A percentile compares a stretch with the other conserved stretches of the same genome.
Conservation (phyloP, 64 coral and sea anemone genomes). For the Porites australiensis region DNA sequence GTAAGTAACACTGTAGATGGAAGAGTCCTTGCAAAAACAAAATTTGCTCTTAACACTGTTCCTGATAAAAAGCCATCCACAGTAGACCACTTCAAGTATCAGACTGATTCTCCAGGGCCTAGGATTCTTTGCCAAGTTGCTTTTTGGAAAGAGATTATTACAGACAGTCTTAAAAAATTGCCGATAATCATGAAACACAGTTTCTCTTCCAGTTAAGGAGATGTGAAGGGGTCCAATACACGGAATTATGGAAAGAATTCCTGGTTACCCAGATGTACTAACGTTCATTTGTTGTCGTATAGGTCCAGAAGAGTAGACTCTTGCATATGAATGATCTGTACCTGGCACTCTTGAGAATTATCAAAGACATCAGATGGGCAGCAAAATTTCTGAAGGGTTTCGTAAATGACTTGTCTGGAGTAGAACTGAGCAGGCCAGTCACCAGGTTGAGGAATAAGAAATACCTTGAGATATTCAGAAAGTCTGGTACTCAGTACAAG, state of each 20-base stretch:
- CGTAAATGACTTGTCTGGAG: neutral
- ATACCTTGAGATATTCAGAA: constrained; percentile 28
- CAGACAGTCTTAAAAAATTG: constrained; percentile 32
- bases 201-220: too few species aligned
- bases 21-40: constrained; percentile 21
- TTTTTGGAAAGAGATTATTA: constrained; percentile 19
- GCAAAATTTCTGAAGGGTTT: neutral
- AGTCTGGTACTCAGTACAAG: constrained; percentile 36
- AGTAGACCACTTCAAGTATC: constrained; percentile 7
- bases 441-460: constrained; percentile 49
- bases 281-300: too few species aligned
- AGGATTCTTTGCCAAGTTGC: constrained; percentile 5
- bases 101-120: constrained; percentile 48
- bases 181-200: neutral
- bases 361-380: too few species aligned
- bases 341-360: too few species aligned
- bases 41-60: constrained; percentile 9
- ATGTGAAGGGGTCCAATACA: too few species aligned
- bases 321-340: too few species aligned
- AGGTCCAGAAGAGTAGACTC: too few species aligned
- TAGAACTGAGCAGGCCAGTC: constrained; percentile 74
- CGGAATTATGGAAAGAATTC: too few species aligned
- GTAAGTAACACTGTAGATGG: constrained; percentile 24
- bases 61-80: constrained; percentile 1
- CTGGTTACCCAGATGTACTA: too few species aligned